Conservation (phyloP, 2,888 invertebrate genomes). For the Helleia helle region DNA sequence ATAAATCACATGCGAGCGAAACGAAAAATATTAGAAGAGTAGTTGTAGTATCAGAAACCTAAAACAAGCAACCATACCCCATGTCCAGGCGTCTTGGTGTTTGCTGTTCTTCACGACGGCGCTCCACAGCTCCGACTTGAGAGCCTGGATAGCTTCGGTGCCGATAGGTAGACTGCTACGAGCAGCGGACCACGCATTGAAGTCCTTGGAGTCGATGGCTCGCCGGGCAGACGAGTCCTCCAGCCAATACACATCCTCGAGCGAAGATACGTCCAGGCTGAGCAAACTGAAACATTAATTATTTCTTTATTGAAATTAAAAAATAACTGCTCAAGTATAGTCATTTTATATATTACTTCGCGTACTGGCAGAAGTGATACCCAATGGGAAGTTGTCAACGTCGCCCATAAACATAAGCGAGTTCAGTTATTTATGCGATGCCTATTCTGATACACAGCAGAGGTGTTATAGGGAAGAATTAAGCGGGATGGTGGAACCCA, state of each 20-base stretch:
- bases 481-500: no score
- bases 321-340: no score
- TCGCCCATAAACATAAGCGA: no score
- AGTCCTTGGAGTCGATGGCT: constrained; percentile 83
- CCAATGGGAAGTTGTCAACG: no score
- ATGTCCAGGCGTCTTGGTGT: constrained; percentile 92
- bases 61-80: constrained; percentile 73
- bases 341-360: no score
- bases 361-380: no score
- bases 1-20: no score
- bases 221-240: constrained; percentile 86
- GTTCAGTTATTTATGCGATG: no score
- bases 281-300: constrained; percentile 76
- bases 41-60: background rate
- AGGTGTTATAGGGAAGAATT: no score
- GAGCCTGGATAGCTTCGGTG: constrained; percentile 82
- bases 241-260: constrained; percentile 93
- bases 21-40: background rate
- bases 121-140: constrained; percentile 90
- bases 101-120: constrained; percentile 88
- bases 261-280: constrained; percentile 86
- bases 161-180: constrained; percentile 88
- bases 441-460: no score
- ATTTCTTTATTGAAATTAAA: no score
- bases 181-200: constrained; percentile 85